Conservation (phyloP, 2,888 invertebrate genomes). For the Megalurothrips usitatus region DNA sequence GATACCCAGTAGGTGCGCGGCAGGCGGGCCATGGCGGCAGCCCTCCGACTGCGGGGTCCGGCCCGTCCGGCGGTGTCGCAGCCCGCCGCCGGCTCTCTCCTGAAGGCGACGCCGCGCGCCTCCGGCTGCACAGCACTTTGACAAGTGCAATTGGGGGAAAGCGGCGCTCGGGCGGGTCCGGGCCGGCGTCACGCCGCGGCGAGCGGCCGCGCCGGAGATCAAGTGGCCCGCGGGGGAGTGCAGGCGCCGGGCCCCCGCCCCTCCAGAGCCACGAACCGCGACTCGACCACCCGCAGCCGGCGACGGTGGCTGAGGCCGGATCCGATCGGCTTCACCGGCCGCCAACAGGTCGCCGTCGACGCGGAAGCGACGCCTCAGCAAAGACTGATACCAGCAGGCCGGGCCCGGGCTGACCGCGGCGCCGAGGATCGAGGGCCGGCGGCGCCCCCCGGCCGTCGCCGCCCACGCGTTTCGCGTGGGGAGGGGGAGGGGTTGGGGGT, state of each 20-base stretch:
- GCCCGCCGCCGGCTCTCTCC: not conserved
- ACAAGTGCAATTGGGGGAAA: slow-evolving; percentile 19
- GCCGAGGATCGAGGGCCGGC: not conserved
- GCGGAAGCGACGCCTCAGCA: not conserved
- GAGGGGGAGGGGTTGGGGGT: too few relatives aligned
- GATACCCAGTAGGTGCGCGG: slow-evolving; percentile 29
- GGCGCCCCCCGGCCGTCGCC: too few relatives aligned
- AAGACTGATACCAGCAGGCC: not conserved
- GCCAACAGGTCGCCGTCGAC: too few relatives aligned
- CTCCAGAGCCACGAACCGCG: too few relatives aligned
- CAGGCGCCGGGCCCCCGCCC: too few relatives aligned
- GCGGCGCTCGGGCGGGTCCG: not conserved
- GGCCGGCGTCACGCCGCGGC: not conserved
- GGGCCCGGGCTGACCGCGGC: not conserved
- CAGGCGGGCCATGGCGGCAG: slow-evolving; percentile 17
- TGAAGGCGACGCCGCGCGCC: not conserved
- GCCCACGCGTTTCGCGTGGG: too few relatives aligned
- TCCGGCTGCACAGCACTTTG: not conserved
- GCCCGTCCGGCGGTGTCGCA: not conserved
- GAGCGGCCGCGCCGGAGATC: too few relatives aligned
- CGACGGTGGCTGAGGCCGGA: too few relatives aligned
- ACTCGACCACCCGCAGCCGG: too few relatives aligned
- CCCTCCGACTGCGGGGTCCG: slow-evolving; percentile 10
- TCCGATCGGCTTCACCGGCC: too few relatives aligned
- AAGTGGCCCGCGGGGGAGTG: too few relatives aligned